These are phyloP conservation scores for Scopus umbretta DNA, from an alignment of 2,113 vertebrate species.

Conservation along the genomic window DNA sequence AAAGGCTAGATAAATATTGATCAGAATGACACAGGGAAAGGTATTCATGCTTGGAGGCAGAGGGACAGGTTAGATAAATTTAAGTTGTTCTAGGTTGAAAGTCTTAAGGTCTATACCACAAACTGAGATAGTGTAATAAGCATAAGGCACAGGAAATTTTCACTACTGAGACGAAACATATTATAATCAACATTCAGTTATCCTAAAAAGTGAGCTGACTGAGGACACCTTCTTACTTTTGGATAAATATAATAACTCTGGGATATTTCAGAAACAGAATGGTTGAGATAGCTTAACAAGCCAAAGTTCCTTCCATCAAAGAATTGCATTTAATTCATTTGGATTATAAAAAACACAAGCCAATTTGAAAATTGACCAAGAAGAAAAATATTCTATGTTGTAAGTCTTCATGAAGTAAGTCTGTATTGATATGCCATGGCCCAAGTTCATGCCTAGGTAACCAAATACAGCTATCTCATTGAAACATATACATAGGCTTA, in stretches of 20 bases:
- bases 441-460: background rate
- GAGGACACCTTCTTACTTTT: background rate
- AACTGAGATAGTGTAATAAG: background rate
- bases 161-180: background rate
- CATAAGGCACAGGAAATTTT: background rate
- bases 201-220: background rate
- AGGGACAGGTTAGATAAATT: background rate
- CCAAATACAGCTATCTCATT: background rate
- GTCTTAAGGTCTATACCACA: background rate
- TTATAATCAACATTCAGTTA: background rate
- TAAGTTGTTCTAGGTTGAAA: background rate
- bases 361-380: background rate
- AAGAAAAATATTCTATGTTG: background rate
- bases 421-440: background rate
- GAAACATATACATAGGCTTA: background rate
- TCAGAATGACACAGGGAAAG: background rate
- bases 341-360: background rate
- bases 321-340: background rate
- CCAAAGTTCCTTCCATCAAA: background rate
- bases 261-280: background rate
- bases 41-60: background rate
- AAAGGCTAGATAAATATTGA: conserved; percentile 2
- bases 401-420: background rate
- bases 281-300: background rate
- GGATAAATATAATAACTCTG: background rate